Conservation (phyloP, 2,797 vertebrate genomes). For the Peromyscus nudipes region DNA sequence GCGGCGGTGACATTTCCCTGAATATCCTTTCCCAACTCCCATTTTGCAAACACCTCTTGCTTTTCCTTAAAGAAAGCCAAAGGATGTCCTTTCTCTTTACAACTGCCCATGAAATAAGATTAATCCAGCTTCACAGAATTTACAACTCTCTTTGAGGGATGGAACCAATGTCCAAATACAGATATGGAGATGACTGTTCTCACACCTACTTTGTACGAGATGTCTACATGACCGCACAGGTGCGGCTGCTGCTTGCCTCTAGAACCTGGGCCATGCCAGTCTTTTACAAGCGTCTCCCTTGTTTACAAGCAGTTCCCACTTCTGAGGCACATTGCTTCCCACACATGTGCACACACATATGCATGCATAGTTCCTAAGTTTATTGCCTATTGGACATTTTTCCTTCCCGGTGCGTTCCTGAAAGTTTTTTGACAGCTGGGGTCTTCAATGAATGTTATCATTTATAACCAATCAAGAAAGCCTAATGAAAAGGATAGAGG, state of each 20-base stretch:
- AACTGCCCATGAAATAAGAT: slow-evolving; percentile 61
- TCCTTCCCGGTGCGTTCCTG: slow-evolving; percentile 3
- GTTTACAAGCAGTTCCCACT: neutral
- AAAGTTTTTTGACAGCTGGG: slow-evolving; percentile 24
- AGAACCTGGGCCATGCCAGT: neutral
- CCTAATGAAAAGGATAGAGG: slow-evolving; percentile 58
- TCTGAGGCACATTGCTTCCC: neutral
- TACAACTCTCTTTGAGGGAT: slow-evolving; percentile 66
- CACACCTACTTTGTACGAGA: slow-evolving; percentile 38
- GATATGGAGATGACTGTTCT: slow-evolving; percentile 60
- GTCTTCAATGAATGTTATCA: slow-evolving; percentile 59
- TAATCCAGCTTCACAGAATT: slow-evolving; percentile 61
- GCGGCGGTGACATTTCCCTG: neutral
- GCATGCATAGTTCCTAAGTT: neutral
- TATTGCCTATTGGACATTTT: neutral
- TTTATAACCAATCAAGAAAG: slow-evolving; percentile 56
- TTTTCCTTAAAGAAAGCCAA: slow-evolving; percentile 26
- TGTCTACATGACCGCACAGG: neutral
- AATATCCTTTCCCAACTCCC: neutral
- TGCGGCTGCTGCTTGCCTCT: neutral
- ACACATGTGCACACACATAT: accelerated
- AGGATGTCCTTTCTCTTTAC: slow-evolving; percentile 62
- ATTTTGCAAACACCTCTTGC: slow-evolving; percentile 19
- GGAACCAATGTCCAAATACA: slow-evolving; percentile 69
- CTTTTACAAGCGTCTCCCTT: neutral